Conservation (phyloP, 1,140 invertebrate genomes). For the Hyposmocoma kahamanoa region DNA sequence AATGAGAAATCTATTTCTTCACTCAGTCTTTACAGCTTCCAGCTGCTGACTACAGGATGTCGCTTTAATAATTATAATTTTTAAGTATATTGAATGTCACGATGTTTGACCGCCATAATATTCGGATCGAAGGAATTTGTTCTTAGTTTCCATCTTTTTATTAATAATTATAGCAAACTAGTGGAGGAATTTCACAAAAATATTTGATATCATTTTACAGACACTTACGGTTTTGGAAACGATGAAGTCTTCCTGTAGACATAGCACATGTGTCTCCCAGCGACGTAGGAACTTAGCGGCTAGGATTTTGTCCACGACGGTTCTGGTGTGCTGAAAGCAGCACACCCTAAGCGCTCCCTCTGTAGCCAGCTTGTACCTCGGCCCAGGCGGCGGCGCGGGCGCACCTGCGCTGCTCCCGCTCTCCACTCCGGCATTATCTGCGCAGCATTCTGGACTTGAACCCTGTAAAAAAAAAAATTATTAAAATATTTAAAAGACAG, state of each 20-base stretch:
- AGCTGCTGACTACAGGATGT: too few species aligned
- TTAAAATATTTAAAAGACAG: too few species aligned
- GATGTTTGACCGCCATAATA: too few species aligned
- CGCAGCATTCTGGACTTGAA: constrained; percentile 62
- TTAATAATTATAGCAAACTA: too few species aligned
- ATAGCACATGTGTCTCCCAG: constrained; percentile 87
- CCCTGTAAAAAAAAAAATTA: constrained; percentile 32
- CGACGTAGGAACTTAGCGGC: constrained; percentile 86
- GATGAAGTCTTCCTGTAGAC: constrained; percentile 81
- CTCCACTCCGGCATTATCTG: constrained; percentile 54
- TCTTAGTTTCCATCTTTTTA: too few species aligned
- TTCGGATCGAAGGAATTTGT: too few species aligned
- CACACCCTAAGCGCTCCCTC: constrained; percentile 87
- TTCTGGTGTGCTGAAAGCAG: constrained; percentile 85
- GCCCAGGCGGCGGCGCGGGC: constrained; percentile 75
- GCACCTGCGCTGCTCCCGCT: constrained; percentile 22
- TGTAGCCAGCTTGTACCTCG: constrained; percentile 83
- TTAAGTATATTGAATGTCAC: too few species aligned
- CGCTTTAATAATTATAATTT: too few species aligned
- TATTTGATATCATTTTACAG: not conserved
- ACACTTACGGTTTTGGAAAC: constrained; percentile 84
- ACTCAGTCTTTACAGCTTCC: too few species aligned
- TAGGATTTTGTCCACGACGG: constrained; percentile 87
- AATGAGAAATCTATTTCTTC: too few species aligned
- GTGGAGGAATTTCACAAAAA: too few species aligned